These are phyloP conservation scores for Drosophila pachea DNA, from an alignment of 1,140 invertebrate genomes.

Conservation along the genomic window DNA sequence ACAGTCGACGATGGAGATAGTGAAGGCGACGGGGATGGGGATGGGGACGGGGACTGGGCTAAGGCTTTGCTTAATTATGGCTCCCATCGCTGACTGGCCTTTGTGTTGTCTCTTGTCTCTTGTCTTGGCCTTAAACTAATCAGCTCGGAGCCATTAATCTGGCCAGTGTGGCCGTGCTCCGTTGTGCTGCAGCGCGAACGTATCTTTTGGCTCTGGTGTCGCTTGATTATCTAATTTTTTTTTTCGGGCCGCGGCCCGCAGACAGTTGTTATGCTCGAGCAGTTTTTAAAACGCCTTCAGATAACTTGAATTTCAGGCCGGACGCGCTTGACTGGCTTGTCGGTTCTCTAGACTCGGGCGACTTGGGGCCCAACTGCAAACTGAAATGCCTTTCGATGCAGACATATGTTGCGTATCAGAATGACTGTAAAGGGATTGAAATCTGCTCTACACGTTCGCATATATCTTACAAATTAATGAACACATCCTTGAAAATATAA, in stretches of 20 bases:
- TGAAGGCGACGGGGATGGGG: constrained; percentile 12
- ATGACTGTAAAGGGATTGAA: constrained; percentile 8
- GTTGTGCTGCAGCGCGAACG: constrained; percentile 13
- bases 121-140: constrained; percentile 72
- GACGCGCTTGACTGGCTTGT: constrained; percentile 53
- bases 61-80: constrained; percentile 62
- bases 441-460: constrained; percentile 49
- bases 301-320: constrained; percentile 69
- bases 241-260: neutral
- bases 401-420: constrained; percentile 36
- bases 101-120: constrained; percentile 47
- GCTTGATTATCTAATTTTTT: constrained; percentile 65
- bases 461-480: constrained; percentile 62
- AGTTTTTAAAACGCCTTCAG: constrained; percentile 45
- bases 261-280: constrained; percentile 40
- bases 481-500: constrained; percentile 66
- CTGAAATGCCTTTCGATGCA: constrained; percentile 34
- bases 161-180: constrained; percentile 51
- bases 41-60: constrained; percentile 19
- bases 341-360: constrained; percentile 43
- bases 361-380: too few species aligned
- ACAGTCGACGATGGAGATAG: constrained; percentile 29
- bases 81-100: constrained; percentile 41
- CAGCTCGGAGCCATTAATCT: constrained; percentile 74
- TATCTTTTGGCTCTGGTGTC: constrained; percentile 31